Evolutionary conservation across 2,113 vertebrate species (phyloP).

Genomic region (Trachemys scripta): DNA sequence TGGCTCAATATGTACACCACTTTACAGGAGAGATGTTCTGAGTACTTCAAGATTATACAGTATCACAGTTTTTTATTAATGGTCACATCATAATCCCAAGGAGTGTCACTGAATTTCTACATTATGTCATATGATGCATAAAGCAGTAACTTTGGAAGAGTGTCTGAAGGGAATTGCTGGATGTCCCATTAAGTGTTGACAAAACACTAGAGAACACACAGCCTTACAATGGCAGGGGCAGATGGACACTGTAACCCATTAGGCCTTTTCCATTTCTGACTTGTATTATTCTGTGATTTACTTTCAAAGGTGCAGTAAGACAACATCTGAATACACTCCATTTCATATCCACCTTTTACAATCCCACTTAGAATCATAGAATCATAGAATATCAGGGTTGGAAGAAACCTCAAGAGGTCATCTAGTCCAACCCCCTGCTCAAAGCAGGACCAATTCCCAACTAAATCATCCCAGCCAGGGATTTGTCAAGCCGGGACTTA

Average conservation of each 20-base stretch:
- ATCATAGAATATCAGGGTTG: no score
- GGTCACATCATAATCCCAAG: neutral
- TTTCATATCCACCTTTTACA: neutral
- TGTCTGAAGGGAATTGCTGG: neutral
- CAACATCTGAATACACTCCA: neutral
- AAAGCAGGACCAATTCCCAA: no score
- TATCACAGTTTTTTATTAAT: neutral
- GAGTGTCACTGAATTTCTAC: neutral
- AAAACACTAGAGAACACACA: neutral
- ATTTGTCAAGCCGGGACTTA: no score
- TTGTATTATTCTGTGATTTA: neutral
- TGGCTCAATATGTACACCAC: neutral
- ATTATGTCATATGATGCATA: neutral
- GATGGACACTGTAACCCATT: neutral
- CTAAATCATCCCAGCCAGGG: no score
- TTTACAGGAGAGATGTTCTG: neutral
- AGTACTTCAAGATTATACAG: neutral
- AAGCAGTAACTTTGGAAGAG: neutral
- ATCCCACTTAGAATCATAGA: neutral
- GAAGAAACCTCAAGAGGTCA: no score
- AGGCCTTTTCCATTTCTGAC: neutral
- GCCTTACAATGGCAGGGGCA: neutral
- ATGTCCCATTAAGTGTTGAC: neutral
- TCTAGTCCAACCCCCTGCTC: no score
- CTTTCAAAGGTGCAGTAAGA: neutral